These are phyloP conservation scores for Cyanistes caeruleus DNA, from an alignment of 2,113 vertebrate species.

Conservation along the genomic window DNA sequence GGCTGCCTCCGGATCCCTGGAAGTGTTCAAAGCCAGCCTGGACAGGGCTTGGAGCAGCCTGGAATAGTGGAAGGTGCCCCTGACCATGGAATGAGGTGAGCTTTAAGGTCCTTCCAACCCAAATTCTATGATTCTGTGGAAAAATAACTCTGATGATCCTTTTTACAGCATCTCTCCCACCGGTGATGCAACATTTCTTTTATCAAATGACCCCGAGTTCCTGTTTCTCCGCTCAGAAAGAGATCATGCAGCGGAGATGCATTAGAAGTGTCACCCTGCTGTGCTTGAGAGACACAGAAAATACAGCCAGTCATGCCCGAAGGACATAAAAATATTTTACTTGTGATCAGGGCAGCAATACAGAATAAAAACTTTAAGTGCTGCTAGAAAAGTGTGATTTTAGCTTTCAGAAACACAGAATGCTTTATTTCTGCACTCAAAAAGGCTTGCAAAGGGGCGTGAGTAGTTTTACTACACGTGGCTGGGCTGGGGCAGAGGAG, in stretches of 20 bases:
- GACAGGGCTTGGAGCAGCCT: neutral
- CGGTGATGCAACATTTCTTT: neutral
- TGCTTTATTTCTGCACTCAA: neutral
- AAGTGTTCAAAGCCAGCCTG: neutral
- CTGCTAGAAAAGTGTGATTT: neutral
- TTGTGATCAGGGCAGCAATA: neutral
- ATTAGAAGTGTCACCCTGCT: neutral
- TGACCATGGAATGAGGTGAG: neutral
- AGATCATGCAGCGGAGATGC: neutral
- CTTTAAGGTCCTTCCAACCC: neutral
- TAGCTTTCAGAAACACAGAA: neutral
- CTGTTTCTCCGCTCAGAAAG: neutral
- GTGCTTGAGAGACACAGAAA: neutral
- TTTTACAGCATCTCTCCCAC: neutral
- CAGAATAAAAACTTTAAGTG: neutral
- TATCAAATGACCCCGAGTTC: neutral
- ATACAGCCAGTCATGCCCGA: neutral
- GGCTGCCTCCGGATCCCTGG: neutral
- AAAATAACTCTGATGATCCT: neutral
- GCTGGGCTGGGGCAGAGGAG: neutral
- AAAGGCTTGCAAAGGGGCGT: neutral
- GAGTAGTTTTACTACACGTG: neutral
- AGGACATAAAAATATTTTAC: neutral
- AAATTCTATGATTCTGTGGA: neutral
- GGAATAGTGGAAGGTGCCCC: neutral